Base-by-base conservation (phyloP, 2,888 invertebrate genomes). In the Raillietiella orientalis region DNA sequence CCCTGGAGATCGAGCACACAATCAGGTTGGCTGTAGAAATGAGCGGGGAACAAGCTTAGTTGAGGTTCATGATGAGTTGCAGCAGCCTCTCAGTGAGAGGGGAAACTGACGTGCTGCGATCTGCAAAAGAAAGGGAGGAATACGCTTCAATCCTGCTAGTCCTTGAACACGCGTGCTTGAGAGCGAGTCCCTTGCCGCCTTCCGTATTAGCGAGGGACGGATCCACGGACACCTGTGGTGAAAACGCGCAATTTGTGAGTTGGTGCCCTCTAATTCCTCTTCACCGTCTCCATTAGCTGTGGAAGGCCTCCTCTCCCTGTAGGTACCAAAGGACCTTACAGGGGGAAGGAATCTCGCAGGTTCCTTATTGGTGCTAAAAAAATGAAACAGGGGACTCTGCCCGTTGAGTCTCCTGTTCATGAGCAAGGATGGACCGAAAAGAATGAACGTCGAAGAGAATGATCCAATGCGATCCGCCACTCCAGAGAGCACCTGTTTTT, bases 191-290 rank as follows among this genome's bases (percentile, higher is more conserved):
- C 6, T 17, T 17, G n/a, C n/a, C 19, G 19, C 30, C 29, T 41
- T 36, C 66, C 69, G 34, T 75, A 62, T 47, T 71, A 69, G 50
- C 75, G 75, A 0, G 74, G 74, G 1, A 69, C 70, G 39, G 67
- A 74, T 0, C 74, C 72, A 43, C 64, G 60, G 4, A 63, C 63
- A 1, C 74, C 74, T 14, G 66, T 70, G 2, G 71, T 70, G 43
- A 72, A 75, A 34, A 75, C 72, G 13, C 75, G 52, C 43, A 62
- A 62, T 40, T 67, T 71, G 30, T 51, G 49, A 6, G n/a, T 9
- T 15, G 21, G 13, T 21, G 10, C 14, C 14, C 14, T 14, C 21
- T 3, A 24, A 27, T n/a, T 17, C 19, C 19, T 17, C 19, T 17
- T 17, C 6, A 8, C 6, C 6, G 6, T 17, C 6, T 17, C 6